These are phyloP conservation scores for Pachydiplax longipennis DNA, from an alignment of 2,888 invertebrate species.

Conservation along the genomic window DNA sequence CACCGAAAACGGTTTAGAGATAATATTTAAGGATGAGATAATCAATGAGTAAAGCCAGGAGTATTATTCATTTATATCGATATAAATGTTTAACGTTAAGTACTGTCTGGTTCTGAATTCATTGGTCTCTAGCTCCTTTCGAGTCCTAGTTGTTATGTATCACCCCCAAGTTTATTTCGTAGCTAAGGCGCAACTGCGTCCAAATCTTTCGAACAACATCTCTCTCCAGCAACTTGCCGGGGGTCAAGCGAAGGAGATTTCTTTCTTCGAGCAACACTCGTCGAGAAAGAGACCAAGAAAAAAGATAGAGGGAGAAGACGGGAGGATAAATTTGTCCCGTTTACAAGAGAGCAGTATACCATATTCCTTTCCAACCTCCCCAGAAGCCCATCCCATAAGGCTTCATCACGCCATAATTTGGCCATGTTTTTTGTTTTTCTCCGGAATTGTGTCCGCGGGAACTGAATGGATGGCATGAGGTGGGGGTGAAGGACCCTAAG, in stretches of 20 bases:
- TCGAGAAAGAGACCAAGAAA: not conserved
- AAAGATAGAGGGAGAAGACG: not conserved
- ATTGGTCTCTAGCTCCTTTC: no score
- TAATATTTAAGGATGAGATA: no score
- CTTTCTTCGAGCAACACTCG: not conserved
- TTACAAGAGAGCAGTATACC: not conserved
- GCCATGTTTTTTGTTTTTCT: slow-evolving; percentile 5
- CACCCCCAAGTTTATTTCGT: not conserved
- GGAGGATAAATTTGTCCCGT: not conserved
- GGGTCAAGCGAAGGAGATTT: not conserved
- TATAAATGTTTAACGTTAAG: no score
- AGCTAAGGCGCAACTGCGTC: not conserved
- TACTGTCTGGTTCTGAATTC: no score
- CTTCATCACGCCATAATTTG: slow-evolving; percentile 15
- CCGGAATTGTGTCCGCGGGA: not conserved
- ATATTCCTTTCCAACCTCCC: not conserved
- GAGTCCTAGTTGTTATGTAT: no score
- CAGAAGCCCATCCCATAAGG: not conserved
- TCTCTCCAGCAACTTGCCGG: not conserved
- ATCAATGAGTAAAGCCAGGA: no score
- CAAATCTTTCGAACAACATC: not conserved
- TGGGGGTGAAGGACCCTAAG: not conserved
- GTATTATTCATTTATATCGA: no score
- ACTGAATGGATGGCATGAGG: not conserved
- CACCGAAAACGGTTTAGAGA: no score